Base-by-base conservation (phyloP, 2,113 vertebrate species). In the Eublepharis macularius region DNA sequence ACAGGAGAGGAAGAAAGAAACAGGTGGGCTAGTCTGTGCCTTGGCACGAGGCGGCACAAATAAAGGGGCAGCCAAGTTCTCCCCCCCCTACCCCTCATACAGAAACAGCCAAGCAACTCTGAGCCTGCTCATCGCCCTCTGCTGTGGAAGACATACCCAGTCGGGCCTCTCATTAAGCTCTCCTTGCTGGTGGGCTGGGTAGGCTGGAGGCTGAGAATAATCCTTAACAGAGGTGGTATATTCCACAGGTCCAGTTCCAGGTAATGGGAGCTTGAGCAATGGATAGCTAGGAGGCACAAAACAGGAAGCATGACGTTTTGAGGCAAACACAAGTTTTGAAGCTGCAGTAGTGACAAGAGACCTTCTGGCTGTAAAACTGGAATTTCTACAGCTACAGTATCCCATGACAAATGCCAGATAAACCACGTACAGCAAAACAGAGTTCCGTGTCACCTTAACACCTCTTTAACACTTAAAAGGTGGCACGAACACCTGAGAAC, bases 221-320 rank as follows among this genome's bases (percentile, higher is more conserved):
- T 98, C 98, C 94, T 97, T 98, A 88, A 98, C 93, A 0, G 97
- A 97, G 1, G 99, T 99, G 95, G 97, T 97, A 96, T 97, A 99
- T 92, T 99, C 98, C 92, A 98, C 98, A 0, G 99, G 99, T 10
- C 98, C 99, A 0, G 98, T 99, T 43, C 98, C 98, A 0, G 99
- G 98, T 89, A 99, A 91, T 0, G 99, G 99, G 32, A 99, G 97
- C 95, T 98, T 98, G 92, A 99, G 94, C 94, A 99, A 95, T 0
- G 98, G 99, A 92, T 96, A 99, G 90, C 99, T 99, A 49, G 0
- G 13, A 45, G 1, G 1, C 24, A 81, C 0, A 86, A 85, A 78
- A 3, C 29, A 39, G 63, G 68, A 1, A 77, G 36, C 0, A 1
- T 32, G 0, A 36, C 6, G 32, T 24, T 32, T 41, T 36, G 16